Conservation (phyloP, 2,888 invertebrate genomes). For the Abscondita cerata region DNA sequence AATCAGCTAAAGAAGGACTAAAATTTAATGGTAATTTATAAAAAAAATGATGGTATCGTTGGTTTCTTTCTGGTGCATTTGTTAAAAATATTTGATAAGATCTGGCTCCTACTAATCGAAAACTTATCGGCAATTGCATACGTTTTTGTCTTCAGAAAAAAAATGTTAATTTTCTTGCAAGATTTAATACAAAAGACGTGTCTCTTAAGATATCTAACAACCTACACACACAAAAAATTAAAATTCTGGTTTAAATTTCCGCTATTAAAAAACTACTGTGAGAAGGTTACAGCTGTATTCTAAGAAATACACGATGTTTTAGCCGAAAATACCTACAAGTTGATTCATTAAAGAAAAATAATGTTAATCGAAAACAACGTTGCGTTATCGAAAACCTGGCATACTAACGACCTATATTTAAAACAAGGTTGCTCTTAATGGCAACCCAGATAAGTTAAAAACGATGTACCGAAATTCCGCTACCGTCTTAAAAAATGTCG, state of each 20-base stretch:
- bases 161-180: not conserved
- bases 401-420: conserved; percentile 52
- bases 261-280: conserved; percentile 17
- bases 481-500: conserved; percentile 54
- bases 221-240: not conserved
- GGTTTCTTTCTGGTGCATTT: no score
- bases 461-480: conserved; percentile 58
- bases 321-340: conserved; percentile 37
- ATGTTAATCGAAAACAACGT: conserved; percentile 46
- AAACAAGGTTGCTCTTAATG: conserved; percentile 56
- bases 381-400: conserved; percentile 49
- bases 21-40: no score
- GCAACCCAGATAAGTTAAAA: conserved; percentile 55
- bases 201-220: conserved; percentile 1
- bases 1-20: no score
- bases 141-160: no score
- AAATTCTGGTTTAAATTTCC: conserved; percentile 21
- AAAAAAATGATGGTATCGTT: no score
- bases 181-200: conserved; percentile 4
- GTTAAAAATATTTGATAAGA: no score
- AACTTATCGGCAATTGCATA: no score
- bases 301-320: conserved; percentile 32
- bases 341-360: conserved; percentile 54
- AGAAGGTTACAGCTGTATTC: conserved; percentile 25
- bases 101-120: no score